phyloP scores from a whole-genome alignment of 2,888 invertebrate genomes.

The Limenitis camilla region DNA sequence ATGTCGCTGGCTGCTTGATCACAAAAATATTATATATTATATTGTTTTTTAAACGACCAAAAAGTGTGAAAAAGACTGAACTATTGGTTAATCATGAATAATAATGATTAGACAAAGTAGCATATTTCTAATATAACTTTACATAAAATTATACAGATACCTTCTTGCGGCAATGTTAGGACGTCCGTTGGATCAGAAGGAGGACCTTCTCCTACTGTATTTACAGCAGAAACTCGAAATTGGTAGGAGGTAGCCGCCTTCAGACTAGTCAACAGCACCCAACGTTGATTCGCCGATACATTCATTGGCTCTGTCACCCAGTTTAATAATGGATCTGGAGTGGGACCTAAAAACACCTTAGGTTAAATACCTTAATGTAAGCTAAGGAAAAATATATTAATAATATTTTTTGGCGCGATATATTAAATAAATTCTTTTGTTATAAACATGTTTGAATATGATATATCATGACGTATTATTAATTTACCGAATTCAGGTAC shows the following conservation, averaged over 20 bases:
- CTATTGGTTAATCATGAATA: too few relatives aligned
- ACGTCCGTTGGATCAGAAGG: conserved; percentile 92
- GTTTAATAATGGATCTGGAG: conserved; percentile 87
- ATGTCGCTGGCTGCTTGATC: conserved; percentile 70
- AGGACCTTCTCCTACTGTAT: conserved; percentile 95
- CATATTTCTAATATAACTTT: not conserved
- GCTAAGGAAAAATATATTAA: too few relatives aligned
- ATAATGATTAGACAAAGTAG: too few relatives aligned
- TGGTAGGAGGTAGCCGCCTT: conserved; percentile 97
- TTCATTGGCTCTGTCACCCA: conserved; percentile 93
- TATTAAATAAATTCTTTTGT: too few relatives aligned
- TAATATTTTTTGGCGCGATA: too few relatives aligned
- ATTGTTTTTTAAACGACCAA: conserved; percentile 24
- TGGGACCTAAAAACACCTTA: conserved; percentile 76
- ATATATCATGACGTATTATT: not conserved
- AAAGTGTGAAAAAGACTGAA: too few relatives aligned
- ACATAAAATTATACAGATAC: conserved; percentile 59
- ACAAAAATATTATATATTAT: conserved; percentile 56
- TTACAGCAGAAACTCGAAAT: conserved; percentile 97
- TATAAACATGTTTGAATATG: too few relatives aligned
- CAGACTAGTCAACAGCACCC: conserved; percentile 86
- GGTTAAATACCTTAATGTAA: too few relatives aligned
- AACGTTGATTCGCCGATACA: conserved; percentile 85
- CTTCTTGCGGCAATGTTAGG: conserved; percentile 96
- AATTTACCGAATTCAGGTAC: conserved; percentile 88